Conservation (phyloP, 2,797 vertebrate species). For the Phyllotis vaccarum region DNA sequence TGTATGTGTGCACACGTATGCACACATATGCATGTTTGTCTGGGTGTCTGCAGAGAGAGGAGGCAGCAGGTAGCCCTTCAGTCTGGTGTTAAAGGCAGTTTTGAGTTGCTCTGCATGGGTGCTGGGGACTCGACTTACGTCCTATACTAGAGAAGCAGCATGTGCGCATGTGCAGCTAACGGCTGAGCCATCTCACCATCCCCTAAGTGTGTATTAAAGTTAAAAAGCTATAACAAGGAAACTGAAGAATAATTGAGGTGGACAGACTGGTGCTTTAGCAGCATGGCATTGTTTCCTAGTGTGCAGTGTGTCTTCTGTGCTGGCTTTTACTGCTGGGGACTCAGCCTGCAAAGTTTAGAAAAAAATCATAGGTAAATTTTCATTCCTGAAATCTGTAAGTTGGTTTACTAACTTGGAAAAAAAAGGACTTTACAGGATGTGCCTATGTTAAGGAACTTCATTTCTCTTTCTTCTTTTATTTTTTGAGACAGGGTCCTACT, state of each 20-base stretch:
- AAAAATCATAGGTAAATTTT: not conserved
- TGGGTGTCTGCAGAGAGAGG: not conserved
- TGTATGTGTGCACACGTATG: fast-evolving
- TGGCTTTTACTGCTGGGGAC: not conserved
- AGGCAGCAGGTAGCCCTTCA: not conserved
- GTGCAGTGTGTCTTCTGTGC: not conserved
- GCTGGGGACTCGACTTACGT: not conserved
- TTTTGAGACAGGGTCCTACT: not conserved
- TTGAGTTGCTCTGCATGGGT: not conserved
- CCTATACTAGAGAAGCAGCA: not conserved
- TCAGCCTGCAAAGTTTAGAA: not conserved
- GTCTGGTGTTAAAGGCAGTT: not conserved
- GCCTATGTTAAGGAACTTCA: not conserved
- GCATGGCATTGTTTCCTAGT: not conserved
- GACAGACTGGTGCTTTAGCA: not conserved
- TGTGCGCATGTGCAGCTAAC: not conserved
- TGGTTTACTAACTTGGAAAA: not conserved
- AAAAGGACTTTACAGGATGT: not conserved
- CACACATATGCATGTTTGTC: not conserved
- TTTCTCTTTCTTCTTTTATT: too few species aligned
- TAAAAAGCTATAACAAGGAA: not conserved
- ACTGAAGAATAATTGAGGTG: not conserved
- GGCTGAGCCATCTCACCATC: not conserved
- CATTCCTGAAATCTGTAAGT: not conserved
- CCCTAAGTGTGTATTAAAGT: not conserved